Base-by-base conservation (phyloP, 2,888 invertebrate species). In the Drosophila trichaetosa region DNA sequence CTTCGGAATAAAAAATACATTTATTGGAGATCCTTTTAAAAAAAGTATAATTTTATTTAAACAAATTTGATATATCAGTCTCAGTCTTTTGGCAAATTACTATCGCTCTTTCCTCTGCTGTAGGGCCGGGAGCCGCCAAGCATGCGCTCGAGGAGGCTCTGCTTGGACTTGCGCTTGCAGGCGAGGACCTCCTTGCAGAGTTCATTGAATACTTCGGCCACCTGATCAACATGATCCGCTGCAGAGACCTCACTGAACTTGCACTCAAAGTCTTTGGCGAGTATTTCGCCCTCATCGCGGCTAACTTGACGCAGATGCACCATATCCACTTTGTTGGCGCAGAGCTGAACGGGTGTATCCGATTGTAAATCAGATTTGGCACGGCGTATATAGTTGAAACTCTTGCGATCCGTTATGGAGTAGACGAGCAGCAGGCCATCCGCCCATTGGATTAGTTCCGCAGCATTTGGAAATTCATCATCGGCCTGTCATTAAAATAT, bases 261-360 rank as follows among this genome's bases (percentile, higher is more conserved):
- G 93, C 97, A 97, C 90, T 98, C 97, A 90, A 97, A 96, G 92
- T 97, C 97, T 92, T 97, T 96, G 13, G 97, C 97, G 59, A 98
- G 93, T 82, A 96, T 97, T 92, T 97, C 97, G 38, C 97, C 98
- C 93, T 98, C 98, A 89, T 98, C 98, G 5, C 95, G 95, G 90
- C 96, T 97, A 62, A 98, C 97, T 94, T 97, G 97, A 85, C 98
- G 94, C 80, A 98, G 93, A 93, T 98, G 98, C 75, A 97, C 96
- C 97, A 98, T 97, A 90, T 98, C 98, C 29, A 96, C 96, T 93
- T 98, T 98, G 91, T 98, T 98, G 48, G 96, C 98, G 36, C 97
- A 96, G n/a, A 98, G 94, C n/a, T 96, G 95, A 40, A 97, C 94
- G 0, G 97, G 97, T 72, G 96, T 95, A 76, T 97, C 96, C 0